These are phyloP conservation scores for Gouania willdenowi DNA, from an alignment of 2,797 vertebrate species.

Conservation along the genomic window DNA sequence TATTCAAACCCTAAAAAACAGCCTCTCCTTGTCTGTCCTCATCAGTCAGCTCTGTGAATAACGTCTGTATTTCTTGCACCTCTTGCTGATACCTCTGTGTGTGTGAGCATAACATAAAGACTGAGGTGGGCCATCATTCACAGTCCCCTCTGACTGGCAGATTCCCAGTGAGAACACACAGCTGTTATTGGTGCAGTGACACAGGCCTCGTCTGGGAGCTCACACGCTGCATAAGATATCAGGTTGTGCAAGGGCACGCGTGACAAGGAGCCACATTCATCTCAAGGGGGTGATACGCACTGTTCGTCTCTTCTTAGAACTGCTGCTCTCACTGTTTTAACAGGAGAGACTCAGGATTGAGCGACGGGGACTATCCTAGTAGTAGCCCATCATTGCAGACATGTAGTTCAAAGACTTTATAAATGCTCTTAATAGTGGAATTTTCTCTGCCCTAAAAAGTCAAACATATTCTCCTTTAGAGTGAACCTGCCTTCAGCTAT, in stretches of 20 bases:
- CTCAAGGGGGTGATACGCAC: conserved; percentile 29
- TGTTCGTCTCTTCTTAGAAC: conserved; percentile 7
- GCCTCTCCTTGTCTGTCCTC: neutral
- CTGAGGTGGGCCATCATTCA: conserved; percentile 43
- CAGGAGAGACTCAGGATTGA: conserved; percentile 14
- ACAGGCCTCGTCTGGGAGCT: conserved; percentile 17
- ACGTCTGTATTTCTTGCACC: conserved; percentile 18
- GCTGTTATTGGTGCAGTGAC: conserved; percentile 25
- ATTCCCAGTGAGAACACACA: conserved; percentile 40
- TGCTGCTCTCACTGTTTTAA: conserved; percentile 3
- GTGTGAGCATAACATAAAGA: conserved; percentile 27
- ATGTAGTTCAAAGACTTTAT: no score
- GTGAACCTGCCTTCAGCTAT: no score
- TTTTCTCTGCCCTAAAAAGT: neutral
- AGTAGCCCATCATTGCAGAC: no score
- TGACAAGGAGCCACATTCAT: conserved; percentile 37
- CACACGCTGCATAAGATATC: conserved; percentile 33
- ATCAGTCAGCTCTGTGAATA: conserved; percentile 13
- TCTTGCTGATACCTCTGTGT: conserved; percentile 6
- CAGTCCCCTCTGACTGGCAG: conserved; percentile 34
- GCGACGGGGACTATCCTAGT: no score
- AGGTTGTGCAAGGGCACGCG: conserved; percentile 38
- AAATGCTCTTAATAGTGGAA: no score
- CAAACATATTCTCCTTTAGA: neutral
- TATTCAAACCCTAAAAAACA: conserved; percentile 20